Evolutionary conservation across 2,113 vertebrate genomes (phyloP).

Genomic region (Dasypus novemcinctus): DNA sequence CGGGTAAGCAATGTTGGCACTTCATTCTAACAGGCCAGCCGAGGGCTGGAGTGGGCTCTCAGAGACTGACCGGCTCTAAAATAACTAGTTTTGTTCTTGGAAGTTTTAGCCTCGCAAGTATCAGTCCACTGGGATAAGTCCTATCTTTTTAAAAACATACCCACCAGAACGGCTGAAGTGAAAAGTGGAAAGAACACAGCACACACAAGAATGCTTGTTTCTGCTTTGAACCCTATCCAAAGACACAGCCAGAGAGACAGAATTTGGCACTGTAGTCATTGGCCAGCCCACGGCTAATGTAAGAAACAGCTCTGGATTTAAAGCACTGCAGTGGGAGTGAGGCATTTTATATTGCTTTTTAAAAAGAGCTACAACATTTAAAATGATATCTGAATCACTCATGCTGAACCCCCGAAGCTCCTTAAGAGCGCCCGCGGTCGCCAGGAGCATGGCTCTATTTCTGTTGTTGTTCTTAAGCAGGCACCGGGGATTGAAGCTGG

Average conservation of each 20-base stretch:
- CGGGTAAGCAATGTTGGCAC: neutral
- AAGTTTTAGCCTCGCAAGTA: slow-evolving; percentile 18
- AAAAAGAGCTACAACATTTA: neutral
- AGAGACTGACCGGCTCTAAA: neutral
- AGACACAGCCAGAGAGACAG: slow-evolving; percentile 54
- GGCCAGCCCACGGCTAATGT: neutral
- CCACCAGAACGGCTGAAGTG: neutral
- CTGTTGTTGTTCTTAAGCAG: too few relatives aligned
- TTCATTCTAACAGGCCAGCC: neutral
- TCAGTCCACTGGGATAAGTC: neutral
- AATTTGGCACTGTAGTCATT: slow-evolving; percentile 33
- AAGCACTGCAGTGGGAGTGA: neutral
- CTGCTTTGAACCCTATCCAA: slow-evolving; percentile 65
- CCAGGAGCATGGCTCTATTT: neutral
- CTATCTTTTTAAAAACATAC: slow-evolving; percentile 40
- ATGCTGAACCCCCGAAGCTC: neutral
- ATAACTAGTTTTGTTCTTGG: neutral
- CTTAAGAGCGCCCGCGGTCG: neutral
- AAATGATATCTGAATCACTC: slow-evolving; percentile 7
- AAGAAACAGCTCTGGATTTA: slow-evolving; percentile 21
- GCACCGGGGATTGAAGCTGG: too few relatives aligned
- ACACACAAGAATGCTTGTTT: slow-evolving; percentile 66
- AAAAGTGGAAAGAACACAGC: slow-evolving; percentile 25
- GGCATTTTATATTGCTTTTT: neutral
- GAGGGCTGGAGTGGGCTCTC: neutral